Conservation (phyloP, 2,113 vertebrate genomes). For the Eulemur rufifrons region DNA sequence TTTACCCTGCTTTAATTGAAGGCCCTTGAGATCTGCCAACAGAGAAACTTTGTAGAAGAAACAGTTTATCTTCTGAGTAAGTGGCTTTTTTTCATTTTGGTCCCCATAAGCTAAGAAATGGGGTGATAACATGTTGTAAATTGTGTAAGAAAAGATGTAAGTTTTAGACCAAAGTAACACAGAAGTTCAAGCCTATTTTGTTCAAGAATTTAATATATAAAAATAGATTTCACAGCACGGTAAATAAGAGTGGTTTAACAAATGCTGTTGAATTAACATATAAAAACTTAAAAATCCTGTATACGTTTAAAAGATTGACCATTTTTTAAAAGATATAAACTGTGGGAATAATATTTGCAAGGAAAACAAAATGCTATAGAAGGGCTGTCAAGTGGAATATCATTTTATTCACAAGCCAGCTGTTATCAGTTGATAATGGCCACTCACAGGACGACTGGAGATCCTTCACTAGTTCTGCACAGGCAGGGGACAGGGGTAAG, state of each 20-base stretch:
- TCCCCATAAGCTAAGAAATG: neutral
- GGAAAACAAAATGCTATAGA: neutral
- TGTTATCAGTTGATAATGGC: neutral
- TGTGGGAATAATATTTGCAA: neutral
- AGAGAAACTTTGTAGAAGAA: constrained; percentile 98
- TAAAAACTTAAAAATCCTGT: neutral
- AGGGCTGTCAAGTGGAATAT: neutral
- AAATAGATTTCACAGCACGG: neutral
- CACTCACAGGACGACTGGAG: neutral
- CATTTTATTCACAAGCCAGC: neutral
- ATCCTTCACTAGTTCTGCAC: neutral
- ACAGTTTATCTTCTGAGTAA: constrained; percentile 98
- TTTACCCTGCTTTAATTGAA: constrained; percentile 76
- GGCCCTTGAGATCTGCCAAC: constrained; percentile 98
- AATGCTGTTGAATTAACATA: neutral
- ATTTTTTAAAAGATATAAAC: neutral
- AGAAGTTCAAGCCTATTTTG: neutral
- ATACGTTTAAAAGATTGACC: neutral
- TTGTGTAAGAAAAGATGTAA: neutral
- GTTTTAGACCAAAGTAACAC: neutral
- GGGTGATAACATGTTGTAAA: neutral
- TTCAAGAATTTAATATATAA: neutral
- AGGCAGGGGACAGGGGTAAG: neutral
- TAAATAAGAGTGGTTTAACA: neutral
- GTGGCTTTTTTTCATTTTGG: constrained; percentile 77